A percentile compares a stretch with the other conserved stretches of the same genome.
Evolutionary conservation across 2,888 invertebrate genomes (phyloP).

Genomic region (Ormyrus nitidulus): DNA sequence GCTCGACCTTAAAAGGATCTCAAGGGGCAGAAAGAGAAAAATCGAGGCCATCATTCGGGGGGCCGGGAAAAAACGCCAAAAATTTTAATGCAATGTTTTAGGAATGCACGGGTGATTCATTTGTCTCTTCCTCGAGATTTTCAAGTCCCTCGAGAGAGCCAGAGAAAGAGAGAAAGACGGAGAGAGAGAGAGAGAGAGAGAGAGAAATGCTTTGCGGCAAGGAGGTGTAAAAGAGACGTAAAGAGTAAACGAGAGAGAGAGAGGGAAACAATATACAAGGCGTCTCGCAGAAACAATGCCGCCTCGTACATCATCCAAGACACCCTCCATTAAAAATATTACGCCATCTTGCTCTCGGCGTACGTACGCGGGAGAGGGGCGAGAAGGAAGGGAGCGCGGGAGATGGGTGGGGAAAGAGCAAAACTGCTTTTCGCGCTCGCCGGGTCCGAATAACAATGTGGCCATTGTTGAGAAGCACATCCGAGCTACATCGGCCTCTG

Average conservation of each 20-base stretch:
- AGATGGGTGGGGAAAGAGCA: not conserved
- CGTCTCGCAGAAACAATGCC: constrained; percentile 73
- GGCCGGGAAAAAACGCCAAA: not conserved
- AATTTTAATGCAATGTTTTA: not conserved
- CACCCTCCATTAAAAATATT: constrained; percentile 75
- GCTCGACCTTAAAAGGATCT: not conserved
- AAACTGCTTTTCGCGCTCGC: constrained; percentile 52
- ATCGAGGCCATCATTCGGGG: too few relatives aligned
- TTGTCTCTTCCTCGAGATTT: constrained; percentile 53
- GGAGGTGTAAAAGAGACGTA: too few relatives aligned
- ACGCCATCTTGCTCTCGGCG: constrained; percentile 70
- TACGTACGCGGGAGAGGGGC: not conserved
- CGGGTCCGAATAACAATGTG: constrained; percentile 72
- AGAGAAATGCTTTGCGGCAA: constrained; percentile 36
- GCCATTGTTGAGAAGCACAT: constrained; percentile 68
- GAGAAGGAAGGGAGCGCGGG: constrained; percentile 1
- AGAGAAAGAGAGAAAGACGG: constrained; percentile 32
- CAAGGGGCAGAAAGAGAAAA: not conserved
- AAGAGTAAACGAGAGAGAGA: constrained; percentile 22
- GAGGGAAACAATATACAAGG: constrained; percentile 69
- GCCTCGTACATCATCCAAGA: constrained; percentile 73
- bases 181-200: constrained; percentile 43
- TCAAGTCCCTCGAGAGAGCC: constrained; percentile 41
- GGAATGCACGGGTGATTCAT: constrained; percentile 44
- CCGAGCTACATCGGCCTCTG: constrained; percentile 66